Conservation (phyloP, 2,797 vertebrate genomes). For the Trachurus trachurus region DNA sequence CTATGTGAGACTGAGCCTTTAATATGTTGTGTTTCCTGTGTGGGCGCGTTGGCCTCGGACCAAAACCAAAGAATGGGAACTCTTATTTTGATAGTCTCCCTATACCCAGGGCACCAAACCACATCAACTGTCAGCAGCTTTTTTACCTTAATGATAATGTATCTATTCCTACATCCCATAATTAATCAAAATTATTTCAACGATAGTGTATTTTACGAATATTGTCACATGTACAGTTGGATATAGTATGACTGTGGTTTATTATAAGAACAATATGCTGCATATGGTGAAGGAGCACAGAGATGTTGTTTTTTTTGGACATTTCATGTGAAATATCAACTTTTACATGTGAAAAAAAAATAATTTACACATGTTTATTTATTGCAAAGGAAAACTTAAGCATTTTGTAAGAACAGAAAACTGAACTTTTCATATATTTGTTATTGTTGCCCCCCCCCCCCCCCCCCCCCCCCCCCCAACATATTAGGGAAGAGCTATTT, state of each 20-base stretch:
- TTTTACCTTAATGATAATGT: conserved; percentile 24
- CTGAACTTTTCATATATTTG: not conserved
- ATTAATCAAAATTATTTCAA: not conserved
- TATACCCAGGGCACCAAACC: conserved; percentile 15
- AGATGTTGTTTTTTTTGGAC: not conserved
- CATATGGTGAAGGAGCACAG: not conserved
- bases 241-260: too few relatives aligned
- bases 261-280: too few relatives aligned
- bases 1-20: conserved; percentile 36
- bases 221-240: not conserved
- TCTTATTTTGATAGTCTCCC: conserved; percentile 63
- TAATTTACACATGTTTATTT: not conserved
- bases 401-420: not conserved
- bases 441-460: too few relatives aligned
- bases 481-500: not conserved
- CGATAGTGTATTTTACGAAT: not conserved
- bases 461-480: too few relatives aligned
- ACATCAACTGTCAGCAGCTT: conserved; percentile 37
- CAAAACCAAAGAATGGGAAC: conserved; percentile 49
- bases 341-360: not conserved
- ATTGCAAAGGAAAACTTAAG: not conserved
- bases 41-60: conserved; percentile 31
- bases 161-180: not conserved
- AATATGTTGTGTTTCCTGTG: conserved; percentile 63
- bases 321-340: not conserved